Evolutionary conservation across 2,797 vertebrate genomes (phyloP).

Genomic region (Craterocephalus amniculus): DNA sequence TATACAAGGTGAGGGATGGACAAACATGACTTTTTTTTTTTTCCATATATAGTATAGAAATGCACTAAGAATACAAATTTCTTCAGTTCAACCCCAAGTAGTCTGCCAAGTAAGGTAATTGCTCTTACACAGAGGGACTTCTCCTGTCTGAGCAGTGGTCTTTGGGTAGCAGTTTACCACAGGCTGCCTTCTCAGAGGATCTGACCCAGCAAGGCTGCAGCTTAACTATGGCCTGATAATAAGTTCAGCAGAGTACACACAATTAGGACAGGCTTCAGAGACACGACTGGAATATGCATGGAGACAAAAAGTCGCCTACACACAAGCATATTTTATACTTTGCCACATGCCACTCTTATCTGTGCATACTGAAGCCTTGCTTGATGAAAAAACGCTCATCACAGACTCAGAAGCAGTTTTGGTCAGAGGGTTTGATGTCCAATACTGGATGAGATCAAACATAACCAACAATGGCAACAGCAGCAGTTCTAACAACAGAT

Average conservation of each 20-base stretch:
- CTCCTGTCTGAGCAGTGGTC: constrained; percentile 32
- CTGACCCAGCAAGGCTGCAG: constrained; percentile 43
- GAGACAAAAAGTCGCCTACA: constrained; percentile 12
- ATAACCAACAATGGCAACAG: constrained; percentile 68
- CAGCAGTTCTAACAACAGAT: constrained; percentile 46
- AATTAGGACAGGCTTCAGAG: constrained; percentile 16
- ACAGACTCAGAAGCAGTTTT: constrained; percentile 53
- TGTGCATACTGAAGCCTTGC: background rate
- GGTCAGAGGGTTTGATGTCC: constrained; percentile 65
- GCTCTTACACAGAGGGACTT: constrained; percentile 37
- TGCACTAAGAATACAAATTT: background rate
- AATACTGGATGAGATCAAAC: constrained; percentile 63
- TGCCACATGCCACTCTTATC: background rate
- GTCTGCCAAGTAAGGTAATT: constrained; percentile 39
- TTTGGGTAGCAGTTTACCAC: constrained; percentile 48
- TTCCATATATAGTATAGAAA: constrained; percentile 6
- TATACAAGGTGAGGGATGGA: constrained; percentile 7
- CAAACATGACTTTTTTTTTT: background rate
- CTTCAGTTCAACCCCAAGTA: constrained; percentile 4
- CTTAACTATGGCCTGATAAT: constrained; percentile 46
- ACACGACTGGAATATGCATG: background rate
- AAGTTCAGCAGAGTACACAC: constrained; percentile 30
- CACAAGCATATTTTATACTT: background rate
- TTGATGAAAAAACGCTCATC: constrained; percentile 16
- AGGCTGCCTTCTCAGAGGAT: constrained; percentile 46